Evolutionary conservation across 2,113 vertebrate genomes (phyloP).

Genomic region (Stomatorhinus ivindoensis): DNA sequence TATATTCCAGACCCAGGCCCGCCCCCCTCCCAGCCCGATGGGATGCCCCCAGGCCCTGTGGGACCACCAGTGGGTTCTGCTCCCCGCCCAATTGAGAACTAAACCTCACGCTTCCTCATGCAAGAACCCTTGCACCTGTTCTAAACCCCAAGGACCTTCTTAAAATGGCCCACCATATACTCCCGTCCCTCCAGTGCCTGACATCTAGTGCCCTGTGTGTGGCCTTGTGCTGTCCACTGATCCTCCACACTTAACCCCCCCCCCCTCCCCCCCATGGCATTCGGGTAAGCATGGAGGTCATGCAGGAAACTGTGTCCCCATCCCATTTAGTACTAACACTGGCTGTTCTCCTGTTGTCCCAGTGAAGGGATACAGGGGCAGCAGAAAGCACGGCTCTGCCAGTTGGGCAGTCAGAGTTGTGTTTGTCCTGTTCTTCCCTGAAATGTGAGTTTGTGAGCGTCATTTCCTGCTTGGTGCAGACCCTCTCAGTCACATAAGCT

Average conservation of each 20-base stretch:
- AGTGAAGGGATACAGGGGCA: not conserved
- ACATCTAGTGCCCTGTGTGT: not conserved
- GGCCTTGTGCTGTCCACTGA: not conserved
- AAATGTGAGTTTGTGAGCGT: constrained; percentile 16
- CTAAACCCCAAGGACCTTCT: not conserved
- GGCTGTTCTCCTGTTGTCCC: constrained; percentile 6
- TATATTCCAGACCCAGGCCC: constrained; percentile 42
- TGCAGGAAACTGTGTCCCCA: not conserved
- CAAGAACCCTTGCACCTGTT: not conserved
- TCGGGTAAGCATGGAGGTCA: not conserved
- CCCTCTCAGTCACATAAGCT: constrained; percentile 12
- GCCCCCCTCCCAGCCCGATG: constrained; percentile 62
- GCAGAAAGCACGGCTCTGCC: not conserved
- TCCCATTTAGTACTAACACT: constrained; percentile 15
- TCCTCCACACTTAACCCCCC: not conserved
- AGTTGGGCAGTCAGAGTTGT: not conserved
- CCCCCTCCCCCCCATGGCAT: not conserved
- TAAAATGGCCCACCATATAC: not conserved
- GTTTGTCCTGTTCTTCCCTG: constrained; percentile 5
- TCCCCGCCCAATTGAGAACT: constrained; percentile 34
- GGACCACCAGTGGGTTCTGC: constrained; percentile 54
- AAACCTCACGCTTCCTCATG: not conserved
- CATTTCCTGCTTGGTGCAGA: constrained; percentile 10
- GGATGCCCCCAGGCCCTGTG: constrained; percentile 61
- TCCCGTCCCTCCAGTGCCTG: not conserved